Conservation (phyloP, 2,888 invertebrate genomes). For the Ormyrus thymus region DNA sequence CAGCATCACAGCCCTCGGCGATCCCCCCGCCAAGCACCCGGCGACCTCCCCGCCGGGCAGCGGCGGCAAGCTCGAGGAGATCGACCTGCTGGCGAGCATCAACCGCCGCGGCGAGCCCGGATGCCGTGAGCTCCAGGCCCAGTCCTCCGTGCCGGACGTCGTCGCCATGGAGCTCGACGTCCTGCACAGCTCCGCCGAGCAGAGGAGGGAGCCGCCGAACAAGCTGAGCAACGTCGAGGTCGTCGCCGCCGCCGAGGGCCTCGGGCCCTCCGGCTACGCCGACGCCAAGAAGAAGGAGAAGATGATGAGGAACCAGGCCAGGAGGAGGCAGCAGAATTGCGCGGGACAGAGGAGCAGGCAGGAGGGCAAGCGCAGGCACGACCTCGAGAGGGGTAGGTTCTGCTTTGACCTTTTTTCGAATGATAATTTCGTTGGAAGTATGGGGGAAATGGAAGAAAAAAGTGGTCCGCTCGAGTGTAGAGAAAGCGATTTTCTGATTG, state of each 20-base stretch:
- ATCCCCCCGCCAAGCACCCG: conserved; percentile 26
- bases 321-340: conserved; percentile 60
- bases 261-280: conserved; percentile 57
- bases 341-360: neutral
- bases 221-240: conserved; percentile 17
- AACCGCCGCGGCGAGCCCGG: conserved; percentile 66
- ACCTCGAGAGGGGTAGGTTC: conserved; percentile 38
- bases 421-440: too few relatives aligned
- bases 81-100: conserved; percentile 72
- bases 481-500: too few relatives aligned
- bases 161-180: conserved; percentile 72
- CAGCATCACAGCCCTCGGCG: neutral
- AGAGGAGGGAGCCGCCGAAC: conserved; percentile 56
- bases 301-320: conserved; percentile 75
- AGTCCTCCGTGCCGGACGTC: conserved; percentile 69
- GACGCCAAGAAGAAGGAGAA: conserved; percentile 78
- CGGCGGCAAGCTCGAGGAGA: conserved; percentile 69
- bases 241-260: neutral
- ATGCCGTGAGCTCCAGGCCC: conserved; percentile 14
- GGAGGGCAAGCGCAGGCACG: conserved; percentile 15
- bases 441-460: too few relatives aligned
- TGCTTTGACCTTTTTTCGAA: neutral
- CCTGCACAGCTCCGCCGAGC: neutral
- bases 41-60: conserved; percentile 34
- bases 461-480: too few relatives aligned